Evolutionary conservation across 2,888 invertebrate species (phyloP), one percentile per base, ranked within the genome.

Genomic region (Mayetiola destructor): DNA sequence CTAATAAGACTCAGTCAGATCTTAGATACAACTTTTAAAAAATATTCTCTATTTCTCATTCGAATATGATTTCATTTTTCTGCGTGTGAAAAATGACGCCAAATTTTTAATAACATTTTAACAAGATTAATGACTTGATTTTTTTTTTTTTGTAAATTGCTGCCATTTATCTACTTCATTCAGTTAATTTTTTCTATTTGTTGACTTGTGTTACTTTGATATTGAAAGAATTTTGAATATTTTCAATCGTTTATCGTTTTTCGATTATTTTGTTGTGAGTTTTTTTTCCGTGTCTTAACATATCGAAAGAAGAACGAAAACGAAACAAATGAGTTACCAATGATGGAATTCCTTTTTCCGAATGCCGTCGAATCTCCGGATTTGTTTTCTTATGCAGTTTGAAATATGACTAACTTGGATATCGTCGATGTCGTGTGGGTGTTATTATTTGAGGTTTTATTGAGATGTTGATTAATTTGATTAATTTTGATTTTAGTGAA

Each of bases 51-150:
- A n/a, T n/a, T n/a, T 42, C 42, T n/a, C 23, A 42, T 21, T 4
- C 42, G 12, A 10, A 40, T 21, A 21, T 40, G 40, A 40, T 40
- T 20, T 40, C 21, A 12, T 20, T 21, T n/a, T 48, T 48, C n/a
- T n/a, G n/a, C 27, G 48, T 48, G 48, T 48, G 48, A 48, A 53
- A 53, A 53, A 53, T 30, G 30, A 53, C 30, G 29, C 30, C 30
- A 53, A 53, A 30, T 29, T 53, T 30, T 53, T 53, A 53, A 53
- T 53, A 53, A 53, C 30, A 30, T 32, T 53, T 53, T 53, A 53
- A 53, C 40, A 56, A 56, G 56, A 56, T 56, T 56, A 48, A 56
- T 56, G 23, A 56, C 56, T 48, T 52, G 56, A 32, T 48, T 56
- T 56, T 48, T 30, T 32, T 48, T 56, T n/a, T n/a, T n/a, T n/a